Evolutionary conservation across 2,888 invertebrate species (phyloP).

Genomic region (Lasius platythorax): DNA sequence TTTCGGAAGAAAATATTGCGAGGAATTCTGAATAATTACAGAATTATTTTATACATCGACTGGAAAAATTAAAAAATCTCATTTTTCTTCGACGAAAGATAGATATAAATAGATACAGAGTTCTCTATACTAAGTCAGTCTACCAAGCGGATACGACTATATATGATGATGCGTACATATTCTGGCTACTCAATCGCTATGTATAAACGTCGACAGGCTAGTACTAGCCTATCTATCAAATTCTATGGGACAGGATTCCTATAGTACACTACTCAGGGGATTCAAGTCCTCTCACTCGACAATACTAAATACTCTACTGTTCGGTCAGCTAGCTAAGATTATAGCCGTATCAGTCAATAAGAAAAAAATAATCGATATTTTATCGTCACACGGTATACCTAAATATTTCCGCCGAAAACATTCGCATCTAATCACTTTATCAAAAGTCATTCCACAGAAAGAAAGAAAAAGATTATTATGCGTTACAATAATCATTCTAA

Average conservation of each 20-base stretch:
- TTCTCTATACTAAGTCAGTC: slow-evolving; percentile 64
- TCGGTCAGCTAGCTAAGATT: slow-evolving; percentile 52
- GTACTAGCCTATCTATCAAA: slow-evolving; percentile 42
- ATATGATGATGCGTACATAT: slow-evolving; percentile 54
- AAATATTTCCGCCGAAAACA: slow-evolving; percentile 42
- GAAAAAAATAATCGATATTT: slow-evolving; percentile 49
- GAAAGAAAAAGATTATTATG: not conserved
- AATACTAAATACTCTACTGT: slow-evolving; percentile 60
- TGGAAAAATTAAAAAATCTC: slow-evolving; percentile 10
- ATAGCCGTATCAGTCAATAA: slow-evolving; percentile 34
- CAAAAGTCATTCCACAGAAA: not conserved
- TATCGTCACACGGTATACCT: slow-evolving; percentile 49
- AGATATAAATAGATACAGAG: slow-evolving; percentile 33
- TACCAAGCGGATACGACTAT: slow-evolving; percentile 76
- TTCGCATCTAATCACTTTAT: slow-evolving; percentile 13
- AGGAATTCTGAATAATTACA: not conserved
- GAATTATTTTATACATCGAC: slow-evolving; percentile 10
- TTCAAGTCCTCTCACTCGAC: slow-evolving; percentile 37
- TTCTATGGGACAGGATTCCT: slow-evolving; percentile 56
- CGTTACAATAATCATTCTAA: not conserved
- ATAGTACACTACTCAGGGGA: slow-evolving; percentile 48
- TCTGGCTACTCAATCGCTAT: slow-evolving; percentile 60
- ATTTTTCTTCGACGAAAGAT: slow-evolving; percentile 10
- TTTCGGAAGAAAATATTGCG: not conserved
- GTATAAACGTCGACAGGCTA: slow-evolving; percentile 47